Evolutionary conservation across 2,797 vertebrate genomes (phyloP).

Genomic region (Gallirallus australis): DNA sequence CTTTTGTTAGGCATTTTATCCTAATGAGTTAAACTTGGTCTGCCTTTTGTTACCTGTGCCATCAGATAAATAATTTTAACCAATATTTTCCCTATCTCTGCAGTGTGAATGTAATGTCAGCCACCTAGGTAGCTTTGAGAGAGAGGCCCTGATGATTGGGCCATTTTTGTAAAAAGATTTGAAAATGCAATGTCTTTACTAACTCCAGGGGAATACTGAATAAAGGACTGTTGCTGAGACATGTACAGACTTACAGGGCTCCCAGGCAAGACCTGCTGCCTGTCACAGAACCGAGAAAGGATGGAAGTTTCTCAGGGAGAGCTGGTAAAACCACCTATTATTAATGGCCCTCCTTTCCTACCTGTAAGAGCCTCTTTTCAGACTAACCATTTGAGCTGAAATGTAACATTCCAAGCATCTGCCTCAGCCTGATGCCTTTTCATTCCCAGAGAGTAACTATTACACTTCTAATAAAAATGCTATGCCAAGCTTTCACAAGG

Average conservation of each 20-base stretch:
- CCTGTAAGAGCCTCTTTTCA: neutral
- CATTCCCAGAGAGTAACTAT: neutral
- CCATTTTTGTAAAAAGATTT: neutral
- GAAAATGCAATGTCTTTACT: neutral
- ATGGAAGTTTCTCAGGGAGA: neutral
- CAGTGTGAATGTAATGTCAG: neutral
- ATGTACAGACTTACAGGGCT: neutral
- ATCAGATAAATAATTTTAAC: neutral
- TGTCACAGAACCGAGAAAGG: neutral
- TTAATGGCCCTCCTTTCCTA: neutral
- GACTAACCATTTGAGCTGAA: neutral
- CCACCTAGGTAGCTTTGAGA: neutral
- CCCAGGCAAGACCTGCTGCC: neutral
- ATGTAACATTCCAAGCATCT: slow-evolving; percentile 2
- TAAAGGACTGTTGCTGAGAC: neutral
- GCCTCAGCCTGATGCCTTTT: neutral
- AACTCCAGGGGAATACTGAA: neutral
- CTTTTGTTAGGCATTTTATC: neutral
- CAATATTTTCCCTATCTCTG: neutral
- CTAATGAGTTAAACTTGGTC: neutral
- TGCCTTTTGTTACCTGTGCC: neutral
- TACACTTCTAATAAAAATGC: neutral
- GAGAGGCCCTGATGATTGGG: neutral
- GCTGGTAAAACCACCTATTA: neutral
- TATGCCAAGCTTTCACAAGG: neutral